Conservation (phyloP, 2,888 invertebrate genomes). For the Biston stratarius region DNA sequence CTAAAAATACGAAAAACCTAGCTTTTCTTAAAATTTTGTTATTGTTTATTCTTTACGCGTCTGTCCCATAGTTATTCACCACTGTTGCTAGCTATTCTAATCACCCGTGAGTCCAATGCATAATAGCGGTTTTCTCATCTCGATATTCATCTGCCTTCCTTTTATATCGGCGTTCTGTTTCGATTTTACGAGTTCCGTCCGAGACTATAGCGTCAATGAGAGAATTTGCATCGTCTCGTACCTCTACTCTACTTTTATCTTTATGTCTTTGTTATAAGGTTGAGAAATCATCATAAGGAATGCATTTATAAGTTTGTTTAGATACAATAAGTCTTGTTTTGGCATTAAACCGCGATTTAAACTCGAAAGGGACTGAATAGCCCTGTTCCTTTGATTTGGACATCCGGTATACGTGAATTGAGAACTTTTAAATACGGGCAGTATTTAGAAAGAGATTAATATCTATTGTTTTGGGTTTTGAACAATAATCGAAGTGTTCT, state of each 20-base stretch:
- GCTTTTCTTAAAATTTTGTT: too few species aligned
- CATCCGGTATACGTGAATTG: conserved; percentile 81
- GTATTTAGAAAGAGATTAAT: conserved; percentile 47
- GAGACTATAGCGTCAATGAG: conserved; percentile 72
- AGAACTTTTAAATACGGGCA: conserved; percentile 45
- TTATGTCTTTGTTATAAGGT: conserved; percentile 47
- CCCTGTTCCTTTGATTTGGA: conserved; percentile 71
- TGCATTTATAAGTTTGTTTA: conserved; percentile 48
- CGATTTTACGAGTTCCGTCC: conserved; percentile 78
- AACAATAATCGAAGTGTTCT: conserved; percentile 1
- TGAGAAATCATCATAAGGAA: conserved; percentile 7
- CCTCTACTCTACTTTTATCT: conserved; percentile 51
- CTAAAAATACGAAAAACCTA: too few species aligned
- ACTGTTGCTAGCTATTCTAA: conserved; percentile 39
- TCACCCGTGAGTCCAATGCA: conserved; percentile 59
- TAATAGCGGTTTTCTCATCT: conserved; percentile 78
- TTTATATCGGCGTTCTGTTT: conserved; percentile 77
- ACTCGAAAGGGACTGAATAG: conserved; percentile 70
- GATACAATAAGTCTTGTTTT: conserved; percentile 72
- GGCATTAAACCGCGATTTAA: conserved; percentile 72
- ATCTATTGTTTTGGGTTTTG: conserved; percentile 34
- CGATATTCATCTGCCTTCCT: conserved; percentile 79
- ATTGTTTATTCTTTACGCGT: too few species aligned
- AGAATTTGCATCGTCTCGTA: conserved; percentile 56
- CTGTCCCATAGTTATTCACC: background rate